Evolutionary conservation across 2,113 vertebrate species (phyloP).

Genomic region (Circaetus cinerascens): DNA sequence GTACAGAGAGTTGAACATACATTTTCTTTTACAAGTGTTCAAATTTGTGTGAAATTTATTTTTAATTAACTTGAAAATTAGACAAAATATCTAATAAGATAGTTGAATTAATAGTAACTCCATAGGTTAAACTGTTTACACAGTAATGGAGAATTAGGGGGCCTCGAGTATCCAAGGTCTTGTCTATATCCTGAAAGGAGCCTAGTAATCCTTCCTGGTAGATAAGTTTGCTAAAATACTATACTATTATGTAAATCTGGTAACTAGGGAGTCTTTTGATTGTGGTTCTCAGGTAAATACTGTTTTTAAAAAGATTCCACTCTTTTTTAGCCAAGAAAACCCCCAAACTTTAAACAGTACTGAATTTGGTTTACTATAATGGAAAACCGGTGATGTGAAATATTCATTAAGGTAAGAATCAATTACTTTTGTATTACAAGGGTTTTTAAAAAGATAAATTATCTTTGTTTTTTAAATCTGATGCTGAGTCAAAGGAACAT

Average conservation of each 20-base stretch:
- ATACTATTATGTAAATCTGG: background rate
- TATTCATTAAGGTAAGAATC: background rate
- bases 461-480: background rate
- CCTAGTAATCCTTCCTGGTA: background rate
- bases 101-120: background rate
- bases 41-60: background rate
- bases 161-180: background rate
- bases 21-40: background rate
- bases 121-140: background rate
- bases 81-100: background rate
- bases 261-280: background rate
- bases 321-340: background rate
- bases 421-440: background rate
- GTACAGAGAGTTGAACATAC: background rate
- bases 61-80: background rate
- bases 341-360: background rate
- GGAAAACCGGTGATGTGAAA: background rate
- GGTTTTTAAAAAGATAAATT: background rate
- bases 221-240: background rate
- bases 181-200: background rate
- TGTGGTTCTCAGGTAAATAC: background rate
- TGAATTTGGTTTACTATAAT: background rate
- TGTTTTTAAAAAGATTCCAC: background rate
- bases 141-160: background rate
- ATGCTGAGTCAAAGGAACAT: background rate